A percentile compares a stretch with the other conserved stretches of the same genome.
Evolutionary conservation across 2,888 invertebrate species (phyloP).

Genomic region (Rhagonycha lutea): DNA sequence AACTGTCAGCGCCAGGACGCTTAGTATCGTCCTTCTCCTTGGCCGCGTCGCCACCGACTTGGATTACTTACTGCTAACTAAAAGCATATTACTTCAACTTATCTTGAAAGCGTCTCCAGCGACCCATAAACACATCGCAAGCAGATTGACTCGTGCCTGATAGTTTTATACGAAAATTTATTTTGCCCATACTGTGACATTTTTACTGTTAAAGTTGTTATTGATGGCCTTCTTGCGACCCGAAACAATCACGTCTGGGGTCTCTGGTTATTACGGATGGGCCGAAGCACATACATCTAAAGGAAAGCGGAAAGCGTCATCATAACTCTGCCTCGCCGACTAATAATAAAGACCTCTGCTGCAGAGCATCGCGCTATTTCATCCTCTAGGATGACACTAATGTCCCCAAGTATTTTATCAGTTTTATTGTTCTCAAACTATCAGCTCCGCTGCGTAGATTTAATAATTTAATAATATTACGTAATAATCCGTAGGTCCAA

Average conservation of each 20-base stretch:
- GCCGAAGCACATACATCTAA: conserved; percentile 37
- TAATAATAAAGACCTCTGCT: conserved; percentile 49
- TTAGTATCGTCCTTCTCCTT: conserved; percentile 33
- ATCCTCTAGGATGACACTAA: conserved; percentile 51
- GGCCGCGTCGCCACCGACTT: conserved; percentile 24
- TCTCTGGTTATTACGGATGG: conserved; percentile 37
- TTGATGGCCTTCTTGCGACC: conserved; percentile 46
- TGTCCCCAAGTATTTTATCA: conserved; percentile 54
- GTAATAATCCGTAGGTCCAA: background rate
- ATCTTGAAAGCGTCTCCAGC: conserved; percentile 31
- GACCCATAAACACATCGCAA: conserved; percentile 37
- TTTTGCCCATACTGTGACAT: conserved; percentile 40
- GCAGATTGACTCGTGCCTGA: conserved; percentile 35
- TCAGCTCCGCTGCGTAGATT: conserved; percentile 38
- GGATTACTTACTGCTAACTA: conserved; percentile 21
- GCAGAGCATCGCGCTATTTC: conserved; percentile 43
- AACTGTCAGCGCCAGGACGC: conserved; percentile 51
- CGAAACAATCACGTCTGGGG: conserved; percentile 46
- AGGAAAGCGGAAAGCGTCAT: conserved; percentile 39
- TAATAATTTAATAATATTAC: conserved; percentile 29
- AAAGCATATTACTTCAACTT: conserved; percentile 26
- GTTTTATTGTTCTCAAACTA: conserved; percentile 53
- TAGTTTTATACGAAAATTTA: conserved; percentile 36
- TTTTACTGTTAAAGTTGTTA: conserved; percentile 51
- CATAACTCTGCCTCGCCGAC: conserved; percentile 45